Percentiles rank a stretch among this genome's conserved stretches.
These are phyloP conservation scores for Pollachius pollachius DNA, from an alignment of 2,113 vertebrate species.

Conservation along the genomic window DNA sequence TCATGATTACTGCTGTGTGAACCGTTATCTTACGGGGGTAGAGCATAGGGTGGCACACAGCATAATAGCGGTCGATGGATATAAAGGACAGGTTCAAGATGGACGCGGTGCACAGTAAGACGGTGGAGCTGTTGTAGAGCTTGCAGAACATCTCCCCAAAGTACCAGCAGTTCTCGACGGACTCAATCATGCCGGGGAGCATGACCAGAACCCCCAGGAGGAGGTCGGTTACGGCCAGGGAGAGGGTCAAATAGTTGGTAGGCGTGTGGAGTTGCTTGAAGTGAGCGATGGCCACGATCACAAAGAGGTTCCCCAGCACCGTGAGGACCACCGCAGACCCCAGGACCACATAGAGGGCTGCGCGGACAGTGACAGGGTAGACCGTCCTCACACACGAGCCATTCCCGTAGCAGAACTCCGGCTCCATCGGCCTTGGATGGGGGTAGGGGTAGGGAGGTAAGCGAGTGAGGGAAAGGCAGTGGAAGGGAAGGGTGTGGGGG, in stretches of 20 bases:
- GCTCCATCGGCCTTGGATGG: neutral
- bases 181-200: too few species aligned
- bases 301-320: slow-evolving; percentile 23
- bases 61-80: slow-evolving; percentile 14
- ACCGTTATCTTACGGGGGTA: slow-evolving; percentile 73
- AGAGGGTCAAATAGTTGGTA: too few species aligned
- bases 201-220: too few species aligned
- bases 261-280: slow-evolving; percentile 29
- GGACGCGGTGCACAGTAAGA: too few species aligned
- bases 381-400: neutral
- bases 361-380: neutral
- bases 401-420: neutral
- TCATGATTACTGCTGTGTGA: slow-evolving; percentile 34
- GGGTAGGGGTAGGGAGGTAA: too few species aligned
- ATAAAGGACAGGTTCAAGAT: too few species aligned
- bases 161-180: slow-evolving; percentile 8
- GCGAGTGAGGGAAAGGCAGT: too few species aligned
- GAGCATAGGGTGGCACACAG: slow-evolving; percentile 49
- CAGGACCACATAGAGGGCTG: neutral
- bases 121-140: too few species aligned
- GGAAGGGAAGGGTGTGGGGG: too few species aligned
- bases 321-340: slow-evolving; percentile 9
- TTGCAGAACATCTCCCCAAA: slow-evolving; percentile 8
- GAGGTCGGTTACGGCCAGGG: too few species aligned
- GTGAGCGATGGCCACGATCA: slow-evolving; percentile 12